Evolutionary conservation across 2,888 invertebrate genomes (phyloP), one percentile per base, ranked within the genome.

Genomic region (Operophtera brumata): DNA sequence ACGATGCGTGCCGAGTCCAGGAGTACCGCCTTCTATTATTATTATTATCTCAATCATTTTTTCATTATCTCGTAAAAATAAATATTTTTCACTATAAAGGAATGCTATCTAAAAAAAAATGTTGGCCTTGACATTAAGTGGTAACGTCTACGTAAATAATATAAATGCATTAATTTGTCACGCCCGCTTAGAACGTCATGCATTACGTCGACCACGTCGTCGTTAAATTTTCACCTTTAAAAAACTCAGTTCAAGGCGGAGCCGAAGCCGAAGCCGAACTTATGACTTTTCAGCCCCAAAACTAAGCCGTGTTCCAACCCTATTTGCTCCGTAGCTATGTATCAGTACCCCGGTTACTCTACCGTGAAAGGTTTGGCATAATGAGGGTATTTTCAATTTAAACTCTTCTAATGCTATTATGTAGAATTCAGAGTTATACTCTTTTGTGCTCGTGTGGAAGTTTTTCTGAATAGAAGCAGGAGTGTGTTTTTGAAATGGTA

Each of bases 321-420:
- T 56, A 56, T 8, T 25, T 37, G 9, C 37, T 57, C 32, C 26
- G 26, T 42, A 50, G 47, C 54, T 51, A 58, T 60, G 59, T 62
- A 62, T 62, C 58, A 54, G 54, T 51, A 47, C 58, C 52, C 45
- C 14, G 43, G 45, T 44, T 49, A 60, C 46, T 66, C 58, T 67
- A 65, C 62, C 66, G 66, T 63, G 62, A 68, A 73, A 72, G 68
- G 66, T 69, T 63, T 63, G 68, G 62, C 68, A 66, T 70, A 67
- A 64, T 64, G 64, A 64, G 64, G 64, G 64, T 64, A 59, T 64
- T 64, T 63, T 64, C 64, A 64, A 64, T 64, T 64, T 64, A 59
- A 64, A 63, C 61, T 61, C 61, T 42, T 57, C 55, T 61, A 54
- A 55, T 55, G 57, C 47, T 61, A 55, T 58, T 58, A 64, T 57